Evolutionary conservation across 2,113 vertebrate species (phyloP).

Genomic region (Brienomyrus brachyistius): DNA sequence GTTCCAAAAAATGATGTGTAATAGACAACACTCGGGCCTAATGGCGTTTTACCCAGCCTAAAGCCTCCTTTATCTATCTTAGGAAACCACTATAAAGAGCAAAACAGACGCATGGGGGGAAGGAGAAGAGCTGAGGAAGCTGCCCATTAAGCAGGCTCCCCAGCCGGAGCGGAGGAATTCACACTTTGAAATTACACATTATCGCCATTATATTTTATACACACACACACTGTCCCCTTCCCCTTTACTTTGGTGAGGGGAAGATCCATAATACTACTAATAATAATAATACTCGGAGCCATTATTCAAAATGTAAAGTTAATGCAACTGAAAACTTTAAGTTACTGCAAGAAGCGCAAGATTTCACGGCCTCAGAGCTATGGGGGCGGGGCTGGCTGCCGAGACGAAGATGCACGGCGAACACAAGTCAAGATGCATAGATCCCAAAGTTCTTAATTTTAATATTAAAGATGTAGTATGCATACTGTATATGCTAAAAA

Average conservation of each 20-base stretch:
- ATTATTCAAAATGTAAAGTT: neutral
- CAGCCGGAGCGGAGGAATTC: neutral
- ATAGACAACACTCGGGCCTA: neutral
- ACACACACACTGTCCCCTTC: neutral
- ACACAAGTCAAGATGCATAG: neutral
- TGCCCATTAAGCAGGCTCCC: neutral
- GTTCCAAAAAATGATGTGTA: neutral
- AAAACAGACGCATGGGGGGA: neutral
- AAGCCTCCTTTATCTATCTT: slow-evolving; percentile 4
- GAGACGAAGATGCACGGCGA: neutral
- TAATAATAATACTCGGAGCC: too few species aligned
- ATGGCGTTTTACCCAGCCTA: neutral
- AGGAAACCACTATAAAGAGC: neutral
- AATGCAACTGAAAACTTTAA: neutral
- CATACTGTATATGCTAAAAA: neutral
- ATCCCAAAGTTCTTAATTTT: neutral
- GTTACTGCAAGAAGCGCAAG: neutral
- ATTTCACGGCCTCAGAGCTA: neutral
- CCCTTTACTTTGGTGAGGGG: neutral
- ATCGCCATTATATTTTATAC: neutral
- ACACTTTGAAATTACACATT: neutral
- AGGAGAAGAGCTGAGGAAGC: neutral
- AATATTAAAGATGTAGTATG: neutral
- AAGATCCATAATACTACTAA: too few species aligned
- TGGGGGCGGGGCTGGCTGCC: too few species aligned